Evolutionary conservation across 2,797 vertebrate genomes (phyloP), one percentile per base, ranked within the genome.

Genomic region (Serranus cabrilla): DNA sequence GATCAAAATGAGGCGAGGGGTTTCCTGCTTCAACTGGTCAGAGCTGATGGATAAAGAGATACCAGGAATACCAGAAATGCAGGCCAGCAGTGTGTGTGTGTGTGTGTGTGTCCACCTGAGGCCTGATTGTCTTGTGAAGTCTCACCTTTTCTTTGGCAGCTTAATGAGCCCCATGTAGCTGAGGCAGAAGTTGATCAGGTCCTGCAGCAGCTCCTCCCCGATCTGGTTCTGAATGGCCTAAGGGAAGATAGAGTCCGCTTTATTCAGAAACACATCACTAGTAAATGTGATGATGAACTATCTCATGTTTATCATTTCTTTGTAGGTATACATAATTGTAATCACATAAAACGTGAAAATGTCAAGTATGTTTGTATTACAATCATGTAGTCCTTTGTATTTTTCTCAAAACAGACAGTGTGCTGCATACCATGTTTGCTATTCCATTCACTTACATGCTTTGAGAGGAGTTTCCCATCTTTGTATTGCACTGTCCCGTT

Each of bases 401-500:
- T 39, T 21, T 16, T 49, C 42, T 50, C 27, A 23, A 47, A 34
- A 68, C 25, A 39, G 37, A 56, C 40, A 0, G 47, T 2, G 25
- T 59, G 54, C 7, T 27, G 18, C 18, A 50, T 7, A 31, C 8
- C 3, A 45, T 0, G 20, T 4, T 37, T 1, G 16, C 55, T 27
- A 39, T 20, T 39, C 7, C 1, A 16, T 23, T 40, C 12, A 83
- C 94, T 84, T 78, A 99, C 98, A 89, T 99, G 96, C 88, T 97
- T 99, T 68, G 97, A 96, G 82, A 99, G 87, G 18, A 99, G 96
- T 46, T 93, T 95, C 59, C 98, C 98, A 0, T 99, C 96, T 91
- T 99, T 99, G 87, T 99, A 99, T 59, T 99, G 98, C 81, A 99
- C 98, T 0, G 98, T 98, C 16, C 98, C 98, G 0, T 99, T 99